Conservation (phyloP, 2,113 vertebrate genomes). For the Halichoerus grypus region DNA sequence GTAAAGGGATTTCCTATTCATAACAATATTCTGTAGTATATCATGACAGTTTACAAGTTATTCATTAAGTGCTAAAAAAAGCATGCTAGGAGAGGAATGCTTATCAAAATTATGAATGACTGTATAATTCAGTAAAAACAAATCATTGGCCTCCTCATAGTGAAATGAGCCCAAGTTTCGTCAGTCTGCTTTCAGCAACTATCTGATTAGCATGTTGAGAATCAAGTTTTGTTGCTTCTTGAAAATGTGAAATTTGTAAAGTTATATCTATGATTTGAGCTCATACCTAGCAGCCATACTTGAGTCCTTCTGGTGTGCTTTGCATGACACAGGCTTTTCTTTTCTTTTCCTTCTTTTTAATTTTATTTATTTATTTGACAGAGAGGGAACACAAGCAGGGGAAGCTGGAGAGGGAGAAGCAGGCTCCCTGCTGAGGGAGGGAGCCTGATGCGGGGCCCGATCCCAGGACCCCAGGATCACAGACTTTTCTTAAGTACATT, state of each 20-base stretch:
- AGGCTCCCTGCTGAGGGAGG: too few species aligned
- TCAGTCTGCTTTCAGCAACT: background rate
- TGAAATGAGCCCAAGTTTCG: background rate
- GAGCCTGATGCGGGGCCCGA: too few species aligned
- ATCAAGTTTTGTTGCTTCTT: background rate
- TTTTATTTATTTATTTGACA: too few species aligned
- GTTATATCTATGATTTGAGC: background rate
- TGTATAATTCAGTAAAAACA: background rate
- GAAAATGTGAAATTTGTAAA: background rate
- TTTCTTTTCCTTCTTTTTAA: too few species aligned
- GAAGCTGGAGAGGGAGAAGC: too few species aligned
- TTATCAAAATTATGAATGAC: background rate
- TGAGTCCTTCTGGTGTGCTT: background rate
- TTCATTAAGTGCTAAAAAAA: background rate
- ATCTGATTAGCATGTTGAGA: background rate
- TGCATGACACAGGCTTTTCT: background rate
- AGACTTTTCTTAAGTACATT: background rate
- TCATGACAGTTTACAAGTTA: background rate
- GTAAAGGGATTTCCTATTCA: background rate
- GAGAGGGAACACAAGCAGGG: too few species aligned
- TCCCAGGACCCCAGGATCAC: too few species aligned
- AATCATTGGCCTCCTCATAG: background rate
- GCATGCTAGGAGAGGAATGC: background rate
- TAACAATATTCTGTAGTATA: background rate
- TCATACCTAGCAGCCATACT: background rate